A percentile compares a stretch with the other conserved stretches of the same genome.
phyloP scores from a whole-genome alignment of 2,113 vertebrate species.

The Peromyscus polionotus region DNA sequence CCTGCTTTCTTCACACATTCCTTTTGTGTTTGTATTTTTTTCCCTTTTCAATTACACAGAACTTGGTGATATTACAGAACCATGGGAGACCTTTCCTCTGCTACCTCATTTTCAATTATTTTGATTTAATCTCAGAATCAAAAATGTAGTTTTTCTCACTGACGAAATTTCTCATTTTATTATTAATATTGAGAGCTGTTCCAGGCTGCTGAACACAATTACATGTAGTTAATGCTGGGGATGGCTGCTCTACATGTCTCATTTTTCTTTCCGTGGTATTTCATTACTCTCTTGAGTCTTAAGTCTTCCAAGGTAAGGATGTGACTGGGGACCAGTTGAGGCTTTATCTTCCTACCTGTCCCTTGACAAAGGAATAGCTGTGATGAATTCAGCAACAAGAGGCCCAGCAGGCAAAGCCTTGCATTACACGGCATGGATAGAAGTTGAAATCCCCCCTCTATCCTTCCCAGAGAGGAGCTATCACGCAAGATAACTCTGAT shows the following conservation, averaged over 20 bases:
- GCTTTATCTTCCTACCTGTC: neutral
- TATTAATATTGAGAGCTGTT: conserved; percentile 11
- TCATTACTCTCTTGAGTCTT: neutral
- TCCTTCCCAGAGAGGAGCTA: neutral
- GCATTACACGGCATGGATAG: conserved; percentile 8
- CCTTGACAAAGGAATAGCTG: neutral
- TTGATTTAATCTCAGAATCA: conserved; percentile 71
- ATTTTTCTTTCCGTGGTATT: conserved; percentile 55
- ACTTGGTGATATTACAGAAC: neutral
- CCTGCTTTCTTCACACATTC: neutral
- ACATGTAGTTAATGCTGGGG: conserved; percentile 59
- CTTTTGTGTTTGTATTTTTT: conserved; percentile 19
- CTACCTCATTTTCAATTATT: conserved; percentile 52
- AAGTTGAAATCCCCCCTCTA: neutral
- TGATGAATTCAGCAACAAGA: conserved; percentile 81
- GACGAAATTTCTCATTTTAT: conserved; percentile 56
- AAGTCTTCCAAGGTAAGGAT: neutral
- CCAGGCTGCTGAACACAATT: conserved; percentile 42
- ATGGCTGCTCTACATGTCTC: conserved; percentile 5
- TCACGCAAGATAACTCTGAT: neutral
- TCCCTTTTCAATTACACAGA: conserved; percentile 4
- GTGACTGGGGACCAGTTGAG: neutral
- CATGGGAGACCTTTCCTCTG: conserved; percentile 34
- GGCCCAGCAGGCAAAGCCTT: conserved; percentile 64
- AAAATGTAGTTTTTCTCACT: conserved; percentile 60